A percentile compares a stretch with the other conserved stretches of the same genome.
Conservation (phyloP, 2,797 vertebrate species). For the Crotalus adamanteus region DNA sequence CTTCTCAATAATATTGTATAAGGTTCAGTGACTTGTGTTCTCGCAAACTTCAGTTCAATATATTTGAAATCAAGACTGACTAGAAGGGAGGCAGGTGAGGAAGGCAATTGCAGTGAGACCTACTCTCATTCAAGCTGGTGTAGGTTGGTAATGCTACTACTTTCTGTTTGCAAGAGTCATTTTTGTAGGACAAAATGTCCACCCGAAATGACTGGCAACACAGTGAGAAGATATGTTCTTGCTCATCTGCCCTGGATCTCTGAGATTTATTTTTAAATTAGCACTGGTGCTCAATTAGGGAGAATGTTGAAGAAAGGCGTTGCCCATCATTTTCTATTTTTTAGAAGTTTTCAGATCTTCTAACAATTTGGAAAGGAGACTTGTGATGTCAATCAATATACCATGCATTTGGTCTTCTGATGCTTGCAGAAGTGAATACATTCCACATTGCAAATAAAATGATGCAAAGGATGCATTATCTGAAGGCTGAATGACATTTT, state of each 20-base stretch:
- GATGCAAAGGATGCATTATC: neutral
- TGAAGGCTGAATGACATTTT: neutral
- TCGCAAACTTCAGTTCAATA: neutral
- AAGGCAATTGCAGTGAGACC: neutral
- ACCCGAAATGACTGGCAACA: neutral
- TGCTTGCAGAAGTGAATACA: neutral
- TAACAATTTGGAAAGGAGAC: neutral
- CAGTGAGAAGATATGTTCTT: neutral
- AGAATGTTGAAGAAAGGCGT: neutral
- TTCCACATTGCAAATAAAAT: neutral
- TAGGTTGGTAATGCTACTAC: neutral
- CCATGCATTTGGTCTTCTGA: neutral
- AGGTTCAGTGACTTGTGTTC: neutral
- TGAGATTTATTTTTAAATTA: neutral
- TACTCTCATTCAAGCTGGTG: neutral
- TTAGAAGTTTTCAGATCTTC: neutral
- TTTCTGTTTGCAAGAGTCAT: neutral
- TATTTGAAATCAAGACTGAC: neutral
- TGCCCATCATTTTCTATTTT: neutral
- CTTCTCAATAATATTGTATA: neutral
- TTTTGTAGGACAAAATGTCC: neutral
- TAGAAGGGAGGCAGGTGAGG: neutral
- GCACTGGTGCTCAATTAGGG: neutral
- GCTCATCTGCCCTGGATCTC: neutral
- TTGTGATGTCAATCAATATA: neutral